Conservation (phyloP, 2,113 vertebrate species). For the Clarias batrachus region DNA sequence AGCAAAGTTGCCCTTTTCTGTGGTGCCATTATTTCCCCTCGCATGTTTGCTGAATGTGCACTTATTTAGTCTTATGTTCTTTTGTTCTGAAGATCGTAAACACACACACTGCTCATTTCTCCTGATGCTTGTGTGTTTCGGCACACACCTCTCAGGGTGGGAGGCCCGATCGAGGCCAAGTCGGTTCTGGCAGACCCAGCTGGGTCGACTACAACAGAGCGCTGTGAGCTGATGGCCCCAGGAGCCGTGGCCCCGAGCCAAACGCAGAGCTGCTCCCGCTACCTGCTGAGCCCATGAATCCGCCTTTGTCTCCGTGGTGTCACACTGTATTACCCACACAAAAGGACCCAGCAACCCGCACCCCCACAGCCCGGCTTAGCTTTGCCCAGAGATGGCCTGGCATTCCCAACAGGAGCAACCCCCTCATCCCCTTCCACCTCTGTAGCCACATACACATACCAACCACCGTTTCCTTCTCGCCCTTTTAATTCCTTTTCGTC, state of each 20-base stretch:
- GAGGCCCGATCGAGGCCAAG: conserved; percentile 50
- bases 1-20: neutral
- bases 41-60: conserved; percentile 28
- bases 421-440: conserved; percentile 69
- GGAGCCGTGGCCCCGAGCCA: conserved; percentile 73
- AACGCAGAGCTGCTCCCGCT: conserved; percentile 80
- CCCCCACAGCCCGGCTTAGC: conserved; percentile 55
- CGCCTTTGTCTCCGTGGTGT: conserved; percentile 95
- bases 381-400: conserved; percentile 89
- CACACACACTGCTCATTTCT: conserved; percentile 49
- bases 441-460: conserved; percentile 61
- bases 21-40: neutral
- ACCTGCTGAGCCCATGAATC: conserved; percentile 99
- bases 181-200: conserved; percentile 64
- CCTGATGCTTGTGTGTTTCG: conserved; percentile 44
- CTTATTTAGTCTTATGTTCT: neutral
- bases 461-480: conserved; percentile 50
- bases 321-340: conserved; percentile 97
- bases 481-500: conserved; percentile 31
- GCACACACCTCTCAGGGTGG: conserved; percentile 48
- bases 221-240: conserved; percentile 71
- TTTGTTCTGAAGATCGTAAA: conserved; percentile 29
- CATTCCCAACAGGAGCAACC: conserved; percentile 84
- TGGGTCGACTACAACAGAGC: conserved; percentile 71
- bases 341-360: conserved; percentile 83